phyloP scores from a whole-genome alignment of 2,113 vertebrate species.

The Rhodinocichla rosea region DNA sequence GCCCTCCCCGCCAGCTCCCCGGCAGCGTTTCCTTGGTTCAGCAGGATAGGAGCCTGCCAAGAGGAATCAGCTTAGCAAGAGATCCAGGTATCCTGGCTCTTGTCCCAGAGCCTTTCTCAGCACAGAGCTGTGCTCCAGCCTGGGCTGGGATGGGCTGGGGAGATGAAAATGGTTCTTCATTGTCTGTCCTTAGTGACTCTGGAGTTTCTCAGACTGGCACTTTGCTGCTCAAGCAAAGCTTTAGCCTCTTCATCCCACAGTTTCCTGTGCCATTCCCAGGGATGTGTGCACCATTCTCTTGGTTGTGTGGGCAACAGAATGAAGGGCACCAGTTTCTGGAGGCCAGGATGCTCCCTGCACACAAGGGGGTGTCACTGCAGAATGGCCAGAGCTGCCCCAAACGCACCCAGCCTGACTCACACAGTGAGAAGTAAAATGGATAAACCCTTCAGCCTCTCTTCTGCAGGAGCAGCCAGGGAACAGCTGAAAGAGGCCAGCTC shows the following conservation, averaged over 20 bases:
- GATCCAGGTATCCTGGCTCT: slow-evolving; percentile 52
- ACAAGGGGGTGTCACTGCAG: neutral
- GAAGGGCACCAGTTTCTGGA: neutral
- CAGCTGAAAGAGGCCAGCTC: accelerated
- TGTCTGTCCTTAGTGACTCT: neutral
- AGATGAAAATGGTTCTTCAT: neutral
- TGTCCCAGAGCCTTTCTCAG: slow-evolving; percentile 11
- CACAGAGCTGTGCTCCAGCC: neutral
- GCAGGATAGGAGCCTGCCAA: slow-evolving; percentile 46
- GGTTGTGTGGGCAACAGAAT: neutral
- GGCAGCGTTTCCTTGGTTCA: neutral
- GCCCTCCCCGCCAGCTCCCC: neutral
- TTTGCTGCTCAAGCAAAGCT: neutral
- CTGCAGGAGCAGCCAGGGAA: neutral
- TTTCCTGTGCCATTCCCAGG: neutral
- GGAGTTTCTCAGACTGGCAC: neutral
- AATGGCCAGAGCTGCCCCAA: neutral
- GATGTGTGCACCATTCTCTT: neutral
- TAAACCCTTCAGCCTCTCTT: neutral
- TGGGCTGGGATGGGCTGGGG: neutral
- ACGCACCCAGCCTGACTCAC: neutral
- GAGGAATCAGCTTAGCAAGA: slow-evolving; percentile 12
- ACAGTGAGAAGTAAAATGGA: neutral
- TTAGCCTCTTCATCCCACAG: neutral
- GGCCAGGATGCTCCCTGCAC: neutral